Evolutionary conservation across 1,140 invertebrate genomes (phyloP), one percentile per base, ranked within the genome.

Genomic region (Oryctes rhinoceros): DNA sequence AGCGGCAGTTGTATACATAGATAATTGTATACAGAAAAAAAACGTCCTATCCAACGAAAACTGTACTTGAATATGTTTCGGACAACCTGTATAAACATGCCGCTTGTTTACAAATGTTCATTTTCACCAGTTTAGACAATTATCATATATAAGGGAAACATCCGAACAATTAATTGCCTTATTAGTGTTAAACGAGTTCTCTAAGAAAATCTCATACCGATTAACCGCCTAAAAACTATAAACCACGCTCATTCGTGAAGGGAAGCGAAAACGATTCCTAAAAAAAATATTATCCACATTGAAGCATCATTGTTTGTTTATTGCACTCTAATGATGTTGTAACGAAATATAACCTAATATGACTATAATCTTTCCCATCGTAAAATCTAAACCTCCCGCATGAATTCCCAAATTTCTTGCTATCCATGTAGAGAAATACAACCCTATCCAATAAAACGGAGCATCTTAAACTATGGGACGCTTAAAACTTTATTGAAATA

Each of bases 291-390:
- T 71, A 71, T 20, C 20, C 4, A 24, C 20, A 15, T 10, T 71
- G 6, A 9, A 20, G 18, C 35, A n/a, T 24, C 6, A 71, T 24
- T 71, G 65, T 71, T 71, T 71, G 65, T 71, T 71, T 71, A 71
- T 71, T 71, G 35, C 20, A 71, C 65, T 24, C n/a, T 71, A 71
- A 71, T 71, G 65, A 71, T 24, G 24, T 71, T 24, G 24, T 71
- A 71, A 71, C 65, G 1, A 71, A 71, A 37, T 37, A 71, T 71
- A 71, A 30, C 20, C 20, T 71, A 4, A 30, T 6, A 0, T 71
- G 20, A 24, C 24, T 13, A 59, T 15, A 59, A 59, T n/a, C 53
- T 4, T 3, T 59, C 13, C 18, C 53, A 15, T 59, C 53, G 11
- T 59, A 59, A 59, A 59, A n/a, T n/a, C n/a, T n/a, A n/a, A n/a